Base-by-base conservation (phyloP, 2,888 invertebrate species). In the Drosophila neotestacea region DNA sequence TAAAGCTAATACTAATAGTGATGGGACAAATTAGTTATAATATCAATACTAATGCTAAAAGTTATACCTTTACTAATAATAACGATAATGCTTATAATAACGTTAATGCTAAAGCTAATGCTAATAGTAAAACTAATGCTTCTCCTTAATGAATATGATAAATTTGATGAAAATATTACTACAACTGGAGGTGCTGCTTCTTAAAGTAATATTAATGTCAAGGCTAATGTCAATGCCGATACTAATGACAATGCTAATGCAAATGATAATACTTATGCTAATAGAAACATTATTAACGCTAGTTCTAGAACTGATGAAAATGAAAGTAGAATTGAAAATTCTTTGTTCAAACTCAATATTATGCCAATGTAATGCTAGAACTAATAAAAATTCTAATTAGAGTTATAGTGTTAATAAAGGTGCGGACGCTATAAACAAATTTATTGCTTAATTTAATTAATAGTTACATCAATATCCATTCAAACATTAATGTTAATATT, bases 231-330 rank as follows among this genome's bases (percentile, higher is more conserved):
- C 4, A 16, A 10, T 13, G 13, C 5, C 1, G 9, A 28, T 38
- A 3, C 4, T 44, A 36, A 50, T 16, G 16, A 16, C 16, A 16
- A 16, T 32, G 48, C 39, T 56, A 13, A 47, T 70, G 55, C 50
- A 32, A 41, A 38, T 28, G 28, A 10, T 34, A 34, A 4, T 11
- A 11, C 11, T 9, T 36, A 36, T 1, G 4, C 10, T 16, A 16
- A 16, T 16, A 16, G 16, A 1, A 16, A 16, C 16, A 16, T 16
- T 16, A 16, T 16, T 16, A 16, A 16, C 16, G 16, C 16, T 16
- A 16, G 16, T 16, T 16, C 16, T 16, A 1, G 16, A 16, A 16
- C 16, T 16, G 16, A 16, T 16, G 0, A 16, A 16, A 16, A 16
- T 16, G 0, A 16, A 16, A 16, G 16, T 16, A 16, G 1, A 16